Base-by-base conservation (phyloP, 2,797 vertebrate genomes). In the Trachops cirrhosus region DNA sequence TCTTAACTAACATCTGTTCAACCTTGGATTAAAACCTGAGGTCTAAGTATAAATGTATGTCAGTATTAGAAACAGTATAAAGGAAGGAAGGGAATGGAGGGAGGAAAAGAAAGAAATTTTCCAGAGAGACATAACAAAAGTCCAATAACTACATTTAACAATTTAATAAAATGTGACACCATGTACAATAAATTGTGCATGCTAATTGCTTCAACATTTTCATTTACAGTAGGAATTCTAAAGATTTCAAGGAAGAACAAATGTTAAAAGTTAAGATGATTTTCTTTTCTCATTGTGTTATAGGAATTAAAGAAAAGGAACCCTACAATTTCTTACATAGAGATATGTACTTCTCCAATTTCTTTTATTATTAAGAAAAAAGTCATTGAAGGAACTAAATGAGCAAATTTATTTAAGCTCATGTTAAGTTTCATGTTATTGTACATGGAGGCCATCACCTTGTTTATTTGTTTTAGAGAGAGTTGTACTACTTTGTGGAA, bases 361-460 rank as follows among this genome's bases (percentile, higher is more conserved):
- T 89, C 74, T 90, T 90, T 26, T 18, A 24, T 88, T 82, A 88
- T 62, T 86, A 91, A 90, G 10, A 21, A 74, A 92, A 94, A 86
- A 78, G 24, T 21, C 52, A 74, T n/a, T 3, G 32, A 37, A 86
- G 26, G 46, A 91, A 10, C 16, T 91, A 86, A 75, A 89, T 26
- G 24, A 79, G 4, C 15, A 93, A 93, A 93, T 24, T 89, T 26
- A 93, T 77, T 94, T 80, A 95, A 91, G 86, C 26, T 54, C 39
- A 44, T 74, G 80, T 89, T 89, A 59, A 46, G 10, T 83, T 87
- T 86, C 24, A 85, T 64, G 54, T 78, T 87, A 93, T 59, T 90
- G 9, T 79, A 57, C 18, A 78, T 4, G 64, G 50, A 48, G 68
- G 34, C 89, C 50, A 89, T 68, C 54, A 70, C n/a, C n/a, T 54